phyloP scores from a whole-genome alignment of 2,888 invertebrate genomes.

The Liopterus haemorrhoidalis region DNA sequence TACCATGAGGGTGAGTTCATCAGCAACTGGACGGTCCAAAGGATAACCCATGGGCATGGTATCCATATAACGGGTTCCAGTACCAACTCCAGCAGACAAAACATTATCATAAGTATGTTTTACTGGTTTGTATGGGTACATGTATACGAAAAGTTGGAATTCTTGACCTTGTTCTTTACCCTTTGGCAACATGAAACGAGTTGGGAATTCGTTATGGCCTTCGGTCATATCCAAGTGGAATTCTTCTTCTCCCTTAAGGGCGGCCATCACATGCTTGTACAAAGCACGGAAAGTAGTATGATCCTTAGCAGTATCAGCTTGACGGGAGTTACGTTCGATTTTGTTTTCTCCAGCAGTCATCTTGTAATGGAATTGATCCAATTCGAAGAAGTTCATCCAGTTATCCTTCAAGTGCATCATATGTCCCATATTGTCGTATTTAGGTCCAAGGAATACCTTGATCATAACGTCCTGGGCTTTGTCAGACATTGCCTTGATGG shows the following conservation, averaged over 20 bases:
- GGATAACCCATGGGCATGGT: constrained; percentile 66
- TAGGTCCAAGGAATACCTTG: constrained; percentile 64
- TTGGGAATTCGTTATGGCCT: constrained; percentile 55
- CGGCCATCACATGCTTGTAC: constrained; percentile 48
- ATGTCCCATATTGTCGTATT: constrained; percentile 55
- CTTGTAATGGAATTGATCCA: constrained; percentile 56
- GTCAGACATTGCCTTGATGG: constrained; percentile 55
- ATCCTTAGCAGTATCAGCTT: constrained; percentile 50
- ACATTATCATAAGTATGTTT: constrained; percentile 32
- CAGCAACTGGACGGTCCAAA: constrained; percentile 60
- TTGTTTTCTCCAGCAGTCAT: constrained; percentile 60
- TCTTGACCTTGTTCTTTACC: constrained; percentile 55
- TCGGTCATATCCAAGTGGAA: constrained; percentile 48
- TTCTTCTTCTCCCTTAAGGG: constrained; percentile 46
- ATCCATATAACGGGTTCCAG: constrained; percentile 45
- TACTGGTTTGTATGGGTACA: constrained; percentile 39
- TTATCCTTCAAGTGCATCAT: constrained; percentile 50
- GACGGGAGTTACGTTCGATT: constrained; percentile 61
- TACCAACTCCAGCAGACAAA: constrained; percentile 30
- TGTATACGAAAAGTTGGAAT: constrained; percentile 58
- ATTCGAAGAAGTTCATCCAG: constrained; percentile 55
- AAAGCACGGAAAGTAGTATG: constrained; percentile 43
- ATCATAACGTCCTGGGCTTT: constrained; percentile 53
- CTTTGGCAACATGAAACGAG: constrained; percentile 59
- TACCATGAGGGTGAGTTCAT: constrained; percentile 53